Conservation (phyloP, 2,797 vertebrate genomes). For the Kryptopterus vitreolus region DNA sequence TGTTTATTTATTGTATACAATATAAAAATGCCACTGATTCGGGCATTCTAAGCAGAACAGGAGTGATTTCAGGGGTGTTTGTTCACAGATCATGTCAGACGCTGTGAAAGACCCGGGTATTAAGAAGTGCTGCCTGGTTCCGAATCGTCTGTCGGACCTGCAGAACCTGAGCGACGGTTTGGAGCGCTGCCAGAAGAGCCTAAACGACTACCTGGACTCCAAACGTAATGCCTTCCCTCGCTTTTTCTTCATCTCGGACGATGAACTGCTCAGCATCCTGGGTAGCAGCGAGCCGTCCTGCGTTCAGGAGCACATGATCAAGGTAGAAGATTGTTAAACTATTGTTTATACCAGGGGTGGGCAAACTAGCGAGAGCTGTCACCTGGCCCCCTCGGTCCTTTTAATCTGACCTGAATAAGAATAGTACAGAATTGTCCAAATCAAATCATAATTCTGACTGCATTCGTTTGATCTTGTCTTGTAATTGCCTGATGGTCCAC, state of each 20-base stretch:
- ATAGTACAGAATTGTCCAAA: too few relatives aligned
- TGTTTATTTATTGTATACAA: not conserved
- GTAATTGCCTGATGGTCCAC: too few relatives aligned
- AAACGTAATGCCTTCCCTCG: constrained; percentile 95
- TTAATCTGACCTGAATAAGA: too few relatives aligned
- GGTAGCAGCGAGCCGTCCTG: constrained; percentile 87
- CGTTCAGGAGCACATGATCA: constrained; percentile 97
- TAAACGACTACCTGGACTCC: constrained; percentile 93
- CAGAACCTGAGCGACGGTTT: constrained; percentile 82
- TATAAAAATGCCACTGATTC: not conserved
- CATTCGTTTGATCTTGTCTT: too few relatives aligned
- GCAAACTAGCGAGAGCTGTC: too few relatives aligned
- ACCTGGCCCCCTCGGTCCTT: too few relatives aligned
- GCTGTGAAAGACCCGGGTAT: constrained; percentile 81
- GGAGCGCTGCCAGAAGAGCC: constrained; percentile 94
- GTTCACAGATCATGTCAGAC: constrained; percentile 86
- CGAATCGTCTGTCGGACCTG: constrained; percentile 82
- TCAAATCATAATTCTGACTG: too few relatives aligned
- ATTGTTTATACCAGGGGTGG: too few relatives aligned
- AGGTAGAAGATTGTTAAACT: constrained; percentile 83
- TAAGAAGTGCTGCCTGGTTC: constrained; percentile 83
- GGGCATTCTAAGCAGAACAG: not conserved
- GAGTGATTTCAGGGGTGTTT: not conserved
- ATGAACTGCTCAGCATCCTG: constrained; percentile 94
- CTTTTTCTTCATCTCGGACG: constrained; percentile 98